Evolutionary conservation across 2,113 vertebrate genomes (phyloP).

Genomic region (Coptodon bakossiorum): DNA sequence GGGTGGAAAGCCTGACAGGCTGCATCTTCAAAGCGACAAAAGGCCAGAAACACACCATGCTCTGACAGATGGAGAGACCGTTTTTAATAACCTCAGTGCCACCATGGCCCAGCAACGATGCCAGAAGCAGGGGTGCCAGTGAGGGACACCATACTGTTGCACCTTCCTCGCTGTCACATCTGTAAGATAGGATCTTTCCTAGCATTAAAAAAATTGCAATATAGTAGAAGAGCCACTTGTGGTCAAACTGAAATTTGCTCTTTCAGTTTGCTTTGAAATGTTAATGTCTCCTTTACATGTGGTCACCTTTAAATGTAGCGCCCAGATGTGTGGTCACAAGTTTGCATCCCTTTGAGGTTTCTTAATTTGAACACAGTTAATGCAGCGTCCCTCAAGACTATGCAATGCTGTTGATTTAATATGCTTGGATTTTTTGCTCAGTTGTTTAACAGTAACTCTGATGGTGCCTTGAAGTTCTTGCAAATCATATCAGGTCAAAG

Average conservation of each 20-base stretch:
- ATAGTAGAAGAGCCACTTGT: background rate
- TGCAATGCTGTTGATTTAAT: background rate
- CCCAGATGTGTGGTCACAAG: conserved; percentile 2
- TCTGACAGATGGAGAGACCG: conserved; percentile 46
- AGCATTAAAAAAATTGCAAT: conserved; percentile 15
- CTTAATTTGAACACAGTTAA: background rate
- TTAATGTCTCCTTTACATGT: conserved; percentile 7
- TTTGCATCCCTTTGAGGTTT: conserved; percentile 15
- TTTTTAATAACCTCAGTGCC: conserved; percentile 64
- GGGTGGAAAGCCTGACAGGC: conserved; percentile 56
- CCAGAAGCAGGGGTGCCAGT: conserved; percentile 9
- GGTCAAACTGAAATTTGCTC: background rate
- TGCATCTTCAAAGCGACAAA: conserved; percentile 71
- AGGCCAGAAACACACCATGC: conserved; percentile 57
- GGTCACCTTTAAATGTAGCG: background rate
- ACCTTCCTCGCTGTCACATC: conserved; percentile 27
- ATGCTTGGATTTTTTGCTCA: background rate
- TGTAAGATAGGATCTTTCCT: conserved; percentile 34
- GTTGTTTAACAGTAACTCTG: background rate
- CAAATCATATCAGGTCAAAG: conserved; percentile 33
- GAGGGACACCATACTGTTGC: background rate
- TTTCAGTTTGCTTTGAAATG: conserved; percentile 28
- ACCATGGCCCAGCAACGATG: conserved; percentile 12
- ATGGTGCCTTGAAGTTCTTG: conserved; percentile 3
- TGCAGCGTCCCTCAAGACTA: background rate